phyloP scores from a whole-genome alignment of 2,888 invertebrate species.

The Sphaeridia pumilis region DNA sequence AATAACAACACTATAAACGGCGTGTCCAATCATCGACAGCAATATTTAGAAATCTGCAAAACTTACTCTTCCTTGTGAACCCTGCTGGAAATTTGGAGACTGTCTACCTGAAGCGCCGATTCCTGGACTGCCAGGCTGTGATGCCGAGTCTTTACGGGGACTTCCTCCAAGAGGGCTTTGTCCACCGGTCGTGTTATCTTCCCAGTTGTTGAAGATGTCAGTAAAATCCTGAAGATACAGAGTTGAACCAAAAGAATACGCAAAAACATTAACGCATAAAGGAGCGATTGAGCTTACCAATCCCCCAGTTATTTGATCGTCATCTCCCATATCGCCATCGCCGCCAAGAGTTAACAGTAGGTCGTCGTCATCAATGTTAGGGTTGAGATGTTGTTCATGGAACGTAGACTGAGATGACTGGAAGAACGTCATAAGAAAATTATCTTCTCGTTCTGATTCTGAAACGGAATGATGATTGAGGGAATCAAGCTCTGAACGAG shows the following conservation, averaged over 20 bases:
- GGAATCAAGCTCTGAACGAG: not conserved
- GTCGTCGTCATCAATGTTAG: conserved; percentile 54
- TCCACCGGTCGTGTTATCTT: conserved; percentile 39
- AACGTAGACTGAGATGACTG: conserved; percentile 61
- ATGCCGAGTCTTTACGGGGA: conserved; percentile 38
- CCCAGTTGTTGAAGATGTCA: conserved; percentile 34
- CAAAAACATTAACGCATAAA: no score
- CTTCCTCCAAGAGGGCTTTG: conserved; percentile 49
- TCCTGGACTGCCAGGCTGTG: conserved; percentile 44
- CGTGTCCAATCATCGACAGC: not conserved
- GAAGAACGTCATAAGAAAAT: conserved; percentile 9
- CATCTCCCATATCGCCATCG: conserved; percentile 47
- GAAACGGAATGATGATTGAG: no score
- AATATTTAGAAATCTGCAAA: not conserved
- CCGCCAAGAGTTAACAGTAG: conserved; percentile 50
- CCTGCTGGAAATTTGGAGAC: conserved; percentile 45
- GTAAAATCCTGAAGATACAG: conserved; percentile 29
- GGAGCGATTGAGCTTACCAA: not conserved
- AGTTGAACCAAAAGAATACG: not conserved
- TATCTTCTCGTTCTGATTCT: not conserved
- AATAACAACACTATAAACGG: not conserved
- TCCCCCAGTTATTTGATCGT: not conserved
- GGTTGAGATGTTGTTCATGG: conserved; percentile 53
- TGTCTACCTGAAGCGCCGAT: conserved; percentile 43
- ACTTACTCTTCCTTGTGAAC: conserved; percentile 45